A percentile compares a stretch with the other conserved stretches of the same genome.
phyloP scores from a whole-genome alignment of 2,797 vertebrate species.

The Melanogrammus aeglefinus region DNA sequence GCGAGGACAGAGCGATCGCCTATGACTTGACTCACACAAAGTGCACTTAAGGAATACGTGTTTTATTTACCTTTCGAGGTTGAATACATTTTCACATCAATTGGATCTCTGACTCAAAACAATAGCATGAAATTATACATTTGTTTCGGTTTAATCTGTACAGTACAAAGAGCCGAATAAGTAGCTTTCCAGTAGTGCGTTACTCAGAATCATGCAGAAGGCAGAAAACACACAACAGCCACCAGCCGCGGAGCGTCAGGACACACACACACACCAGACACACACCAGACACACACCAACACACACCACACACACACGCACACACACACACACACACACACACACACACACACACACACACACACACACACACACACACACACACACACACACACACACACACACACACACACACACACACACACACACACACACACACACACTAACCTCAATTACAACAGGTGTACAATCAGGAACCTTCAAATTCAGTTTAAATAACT shows the following conservation, averaged over 20 bases:
- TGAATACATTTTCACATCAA: background rate
- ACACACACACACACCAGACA: background rate
- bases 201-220: constrained; percentile 55
- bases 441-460: background rate
- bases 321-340: constrained; percentile 19
- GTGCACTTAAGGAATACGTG: background rate
- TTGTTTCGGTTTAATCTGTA: background rate
- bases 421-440: constrained; percentile 26
- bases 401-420: constrained; percentile 7
- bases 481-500: background rate
- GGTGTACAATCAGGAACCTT: background rate
- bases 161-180: background rate
- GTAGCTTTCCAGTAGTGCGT: constrained; percentile 33
- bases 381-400: background rate
- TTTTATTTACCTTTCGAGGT: background rate
- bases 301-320: constrained; percentile 5
- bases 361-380: constrained; percentile 5
- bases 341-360: background rate
- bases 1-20: background rate
- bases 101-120: background rate
- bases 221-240: constrained; percentile 32
- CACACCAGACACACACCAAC: constrained; percentile 2
- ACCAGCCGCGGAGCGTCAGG: background rate
- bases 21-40: background rate
- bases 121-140: background rate